phyloP scores from a whole-genome alignment of 2,888 invertebrate species.

The Thumatha senex region DNA sequence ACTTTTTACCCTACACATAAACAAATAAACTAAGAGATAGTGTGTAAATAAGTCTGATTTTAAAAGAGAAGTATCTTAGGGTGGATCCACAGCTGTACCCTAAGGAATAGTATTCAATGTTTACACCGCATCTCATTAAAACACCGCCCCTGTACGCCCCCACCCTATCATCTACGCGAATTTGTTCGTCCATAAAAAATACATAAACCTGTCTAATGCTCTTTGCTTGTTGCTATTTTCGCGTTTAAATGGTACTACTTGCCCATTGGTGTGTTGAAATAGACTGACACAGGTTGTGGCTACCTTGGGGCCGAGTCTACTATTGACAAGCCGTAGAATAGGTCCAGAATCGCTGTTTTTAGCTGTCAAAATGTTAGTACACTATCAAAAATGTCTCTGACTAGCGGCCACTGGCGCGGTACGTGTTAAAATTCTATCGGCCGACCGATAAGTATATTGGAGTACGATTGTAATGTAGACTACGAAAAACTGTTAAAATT shows the following conservation, averaged over 20 bases:
- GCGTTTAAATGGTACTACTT: constrained; percentile 20
- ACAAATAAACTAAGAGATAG: constrained; percentile 42
- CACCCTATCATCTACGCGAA: constrained; percentile 40
- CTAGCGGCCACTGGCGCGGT: no score
- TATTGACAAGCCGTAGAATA: no score
- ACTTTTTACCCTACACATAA: constrained; percentile 12
- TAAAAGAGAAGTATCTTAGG: constrained; percentile 31
- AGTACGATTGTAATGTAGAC: no score
- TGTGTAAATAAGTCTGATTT: constrained; percentile 33
- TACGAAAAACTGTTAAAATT: no score
- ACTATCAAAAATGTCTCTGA: no score
- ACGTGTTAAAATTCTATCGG: no score
- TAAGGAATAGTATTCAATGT: constrained; percentile 61
- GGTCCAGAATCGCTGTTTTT: no score
- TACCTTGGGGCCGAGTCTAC: no score
- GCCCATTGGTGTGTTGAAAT: no score
- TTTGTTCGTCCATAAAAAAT: constrained; percentile 68
- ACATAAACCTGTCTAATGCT: constrained; percentile 57
- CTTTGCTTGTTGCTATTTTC: constrained; percentile 37
- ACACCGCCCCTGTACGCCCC: constrained; percentile 36
- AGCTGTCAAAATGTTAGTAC: no score
- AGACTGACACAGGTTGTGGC: no score
- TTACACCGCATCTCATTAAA: constrained; percentile 76
- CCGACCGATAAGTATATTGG: not conserved
- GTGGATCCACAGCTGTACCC: constrained; percentile 51